Conservation (phyloP, 2,113 vertebrate species). For the Apteryx owenii region DNA sequence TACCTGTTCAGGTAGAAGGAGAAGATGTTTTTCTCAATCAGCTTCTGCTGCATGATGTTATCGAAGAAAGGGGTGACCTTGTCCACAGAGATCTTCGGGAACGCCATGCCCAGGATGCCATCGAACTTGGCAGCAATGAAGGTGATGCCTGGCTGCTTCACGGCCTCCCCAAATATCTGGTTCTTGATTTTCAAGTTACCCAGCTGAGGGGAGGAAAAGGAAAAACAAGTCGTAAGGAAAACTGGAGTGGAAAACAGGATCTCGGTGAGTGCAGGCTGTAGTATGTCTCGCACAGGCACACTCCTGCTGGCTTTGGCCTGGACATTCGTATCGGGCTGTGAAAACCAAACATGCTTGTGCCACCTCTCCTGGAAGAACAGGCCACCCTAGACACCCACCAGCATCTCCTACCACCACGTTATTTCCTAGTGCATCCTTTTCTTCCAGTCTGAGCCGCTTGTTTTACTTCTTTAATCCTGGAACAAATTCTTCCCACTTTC, state of each 20-base stretch:
- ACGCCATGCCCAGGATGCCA: slow-evolving; percentile 95
- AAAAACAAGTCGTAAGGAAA: neutral
- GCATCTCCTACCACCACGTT: neutral
- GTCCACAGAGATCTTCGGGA: slow-evolving; percentile 87
- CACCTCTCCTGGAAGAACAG: neutral
- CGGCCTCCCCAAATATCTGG: slow-evolving; percentile 92
- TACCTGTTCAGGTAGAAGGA: slow-evolving; percentile 98
- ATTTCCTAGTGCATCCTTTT: neutral
- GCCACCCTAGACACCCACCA: neutral
- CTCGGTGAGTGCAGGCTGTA: neutral
- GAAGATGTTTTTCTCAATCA: slow-evolving; percentile 88
- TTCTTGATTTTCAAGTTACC: slow-evolving; percentile 75
- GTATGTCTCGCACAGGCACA: accelerated
- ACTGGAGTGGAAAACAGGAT: neutral
- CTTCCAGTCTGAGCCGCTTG: neutral
- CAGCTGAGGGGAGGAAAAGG: slow-evolving; percentile 41
- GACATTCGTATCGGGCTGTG: neutral
- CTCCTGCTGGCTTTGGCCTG: neutral
- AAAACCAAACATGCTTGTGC: neutral
- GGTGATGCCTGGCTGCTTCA: slow-evolving; percentile 89
- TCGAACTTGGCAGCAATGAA: slow-evolving; percentile 96
- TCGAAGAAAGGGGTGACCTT: slow-evolving; percentile 88
- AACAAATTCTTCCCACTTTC: neutral
- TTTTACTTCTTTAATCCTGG: neutral
- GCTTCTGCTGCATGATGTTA: slow-evolving; percentile 89